A percentile compares a stretch with the other conserved stretches of the same genome.
These are phyloP conservation scores for Ameiurus melas DNA, from an alignment of 2,113 vertebrate species.

Conservation along the genomic window DNA sequence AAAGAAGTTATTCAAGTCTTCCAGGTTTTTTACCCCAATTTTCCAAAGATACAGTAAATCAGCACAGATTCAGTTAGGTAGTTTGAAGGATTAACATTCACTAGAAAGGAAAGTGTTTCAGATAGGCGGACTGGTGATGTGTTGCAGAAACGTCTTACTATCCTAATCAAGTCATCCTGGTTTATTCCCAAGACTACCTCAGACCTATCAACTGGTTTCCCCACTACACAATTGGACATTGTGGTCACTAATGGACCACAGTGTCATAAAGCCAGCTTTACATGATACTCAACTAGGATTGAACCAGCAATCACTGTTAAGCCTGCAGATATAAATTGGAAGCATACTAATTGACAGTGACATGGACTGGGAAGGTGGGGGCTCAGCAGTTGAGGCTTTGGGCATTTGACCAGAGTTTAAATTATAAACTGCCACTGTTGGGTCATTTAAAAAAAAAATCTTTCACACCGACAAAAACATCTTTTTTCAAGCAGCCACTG, in stretches of 20 bases:
- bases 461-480: neutral
- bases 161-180: neutral
- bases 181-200: neutral
- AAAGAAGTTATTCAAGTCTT: neutral
- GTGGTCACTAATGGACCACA: neutral
- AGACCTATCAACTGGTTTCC: neutral
- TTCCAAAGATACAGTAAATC: neutral
- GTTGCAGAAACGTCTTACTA: neutral
- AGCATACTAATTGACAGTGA: neutral
- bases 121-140: no score
- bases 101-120: neutral
- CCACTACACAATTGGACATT: neutral
- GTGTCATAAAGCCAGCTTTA: neutral
- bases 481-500: neutral
- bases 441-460: neutral
- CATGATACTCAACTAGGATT: neutral
- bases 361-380: neutral
- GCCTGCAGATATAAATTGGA: neutral
- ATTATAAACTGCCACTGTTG: neutral
- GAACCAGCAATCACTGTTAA: neutral
- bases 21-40: neutral
- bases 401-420: neutral
- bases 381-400: neutral
- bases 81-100: neutral
- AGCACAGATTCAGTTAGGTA: neutral